These are phyloP conservation scores for Coronaproctus castanopsis DNA, from an alignment of 2,888 invertebrate species.

Conservation along the genomic window DNA sequence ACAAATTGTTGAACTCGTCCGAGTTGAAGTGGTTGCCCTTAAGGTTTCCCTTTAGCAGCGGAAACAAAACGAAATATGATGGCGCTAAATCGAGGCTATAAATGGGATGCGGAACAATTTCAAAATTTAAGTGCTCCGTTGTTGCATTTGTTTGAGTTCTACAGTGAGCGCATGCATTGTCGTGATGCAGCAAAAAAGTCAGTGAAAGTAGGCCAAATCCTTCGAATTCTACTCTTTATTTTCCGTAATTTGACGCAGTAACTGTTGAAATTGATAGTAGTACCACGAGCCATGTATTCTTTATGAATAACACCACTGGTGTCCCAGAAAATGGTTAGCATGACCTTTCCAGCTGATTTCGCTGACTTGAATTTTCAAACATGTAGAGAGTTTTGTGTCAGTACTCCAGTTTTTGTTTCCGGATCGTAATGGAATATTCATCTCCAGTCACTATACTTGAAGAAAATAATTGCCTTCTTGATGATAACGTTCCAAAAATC, in stretches of 20 bases:
- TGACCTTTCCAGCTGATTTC: not conserved
- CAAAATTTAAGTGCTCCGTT: not conserved
- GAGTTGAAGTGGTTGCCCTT: conserved; percentile 18
- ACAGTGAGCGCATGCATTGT: not conserved
- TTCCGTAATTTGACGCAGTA: not conserved
- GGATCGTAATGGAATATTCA: not conserved
- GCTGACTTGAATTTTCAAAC: not conserved
- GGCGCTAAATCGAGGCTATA: conserved; percentile 7
- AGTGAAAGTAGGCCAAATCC: not conserved
- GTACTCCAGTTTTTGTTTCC: not conserved
- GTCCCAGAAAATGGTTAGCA: no score
- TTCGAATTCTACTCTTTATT: not conserved
- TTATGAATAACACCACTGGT: not conserved
- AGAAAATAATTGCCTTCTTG: not conserved
- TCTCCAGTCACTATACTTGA: not conserved
- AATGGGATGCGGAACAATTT: not conserved
- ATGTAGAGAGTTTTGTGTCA: not conserved
- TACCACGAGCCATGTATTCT: not conserved
- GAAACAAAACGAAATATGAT: conserved; percentile 1
- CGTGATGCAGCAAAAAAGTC: not conserved
- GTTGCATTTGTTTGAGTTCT: not conserved
- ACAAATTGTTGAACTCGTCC: conserved; percentile 22
- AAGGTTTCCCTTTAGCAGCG: conserved; percentile 1
- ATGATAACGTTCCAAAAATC: no score
- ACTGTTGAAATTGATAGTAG: not conserved